Evolutionary conservation across 2,888 invertebrate genomes (phyloP).

Genomic region (Reticulitermes lucifugus): DNA sequence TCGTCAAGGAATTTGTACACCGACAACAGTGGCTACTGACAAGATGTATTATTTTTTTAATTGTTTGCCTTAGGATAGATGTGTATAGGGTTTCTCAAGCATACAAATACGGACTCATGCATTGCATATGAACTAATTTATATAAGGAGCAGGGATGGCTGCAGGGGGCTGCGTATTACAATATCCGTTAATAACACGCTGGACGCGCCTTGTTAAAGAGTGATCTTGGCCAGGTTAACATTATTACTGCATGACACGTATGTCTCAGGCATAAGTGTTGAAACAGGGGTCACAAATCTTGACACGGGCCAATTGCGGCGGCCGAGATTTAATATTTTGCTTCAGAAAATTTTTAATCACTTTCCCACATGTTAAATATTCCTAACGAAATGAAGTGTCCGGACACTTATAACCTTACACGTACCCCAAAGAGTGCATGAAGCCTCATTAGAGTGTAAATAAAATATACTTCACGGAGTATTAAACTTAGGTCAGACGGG

Average conservation of each 20-base stretch:
- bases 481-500: too few relatives aligned
- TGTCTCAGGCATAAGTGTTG: neutral
- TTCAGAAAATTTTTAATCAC: too few relatives aligned
- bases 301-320: neutral
- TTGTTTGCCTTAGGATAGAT: neutral
- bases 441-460: too few relatives aligned
- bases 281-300: neutral
- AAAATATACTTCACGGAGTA: too few relatives aligned
- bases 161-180: neutral
- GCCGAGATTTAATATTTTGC: neutral
- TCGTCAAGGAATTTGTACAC: neutral
- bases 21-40: neutral
- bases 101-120: slow-evolving; percentile 32
- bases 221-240: neutral
- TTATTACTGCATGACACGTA: neutral
- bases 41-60: neutral
- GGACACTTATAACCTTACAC: too few relatives aligned
- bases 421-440: too few relatives aligned
- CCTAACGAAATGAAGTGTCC: too few relatives aligned
- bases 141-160: neutral
- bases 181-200: neutral
- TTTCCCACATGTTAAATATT: too few relatives aligned
- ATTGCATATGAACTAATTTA: slow-evolving; percentile 19
- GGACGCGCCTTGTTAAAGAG: neutral
- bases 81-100: slow-evolving; percentile 9